phyloP scores from a whole-genome alignment of 2,797 vertebrate genomes.

The Mionectes olivaceus region DNA sequence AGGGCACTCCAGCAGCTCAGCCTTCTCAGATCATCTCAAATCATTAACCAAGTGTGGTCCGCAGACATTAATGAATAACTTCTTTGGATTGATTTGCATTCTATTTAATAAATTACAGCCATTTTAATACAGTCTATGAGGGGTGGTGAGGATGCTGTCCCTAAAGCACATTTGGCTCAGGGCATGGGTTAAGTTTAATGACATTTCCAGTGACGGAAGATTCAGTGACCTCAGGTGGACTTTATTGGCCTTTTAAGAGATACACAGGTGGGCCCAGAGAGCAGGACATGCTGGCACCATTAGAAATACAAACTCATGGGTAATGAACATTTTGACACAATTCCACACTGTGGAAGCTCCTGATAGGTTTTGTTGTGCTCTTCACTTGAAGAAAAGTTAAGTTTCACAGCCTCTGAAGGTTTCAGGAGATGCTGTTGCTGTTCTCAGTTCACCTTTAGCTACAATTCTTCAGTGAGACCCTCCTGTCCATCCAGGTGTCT shows the following conservation, averaged over 20 bases:
- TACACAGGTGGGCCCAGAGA: background rate
- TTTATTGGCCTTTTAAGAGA: background rate
- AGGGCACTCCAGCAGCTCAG: background rate
- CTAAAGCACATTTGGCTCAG: background rate
- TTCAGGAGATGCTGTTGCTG: background rate
- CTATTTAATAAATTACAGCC: background rate
- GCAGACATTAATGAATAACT: conserved; percentile 42
- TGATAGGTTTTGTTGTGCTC: background rate
- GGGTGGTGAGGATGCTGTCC: background rate
- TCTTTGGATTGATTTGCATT: conserved; percentile 17
- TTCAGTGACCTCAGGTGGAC: background rate
- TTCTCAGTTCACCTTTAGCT: background rate
- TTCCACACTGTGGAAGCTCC: background rate
- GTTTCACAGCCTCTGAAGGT: background rate
- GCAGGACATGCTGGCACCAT: accelerated
- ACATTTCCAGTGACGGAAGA: background rate
- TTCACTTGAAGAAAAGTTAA: background rate
- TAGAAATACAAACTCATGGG: background rate
- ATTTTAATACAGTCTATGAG: background rate
- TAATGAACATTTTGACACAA: background rate
- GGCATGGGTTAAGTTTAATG: background rate
- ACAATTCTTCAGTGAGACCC: background rate
- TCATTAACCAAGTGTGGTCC: conserved; percentile 24
- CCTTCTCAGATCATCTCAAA: background rate
- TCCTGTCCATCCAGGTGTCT: background rate